phyloP scores from a whole-genome alignment of 2,888 invertebrate genomes.

The Lottia scabra region DNA sequence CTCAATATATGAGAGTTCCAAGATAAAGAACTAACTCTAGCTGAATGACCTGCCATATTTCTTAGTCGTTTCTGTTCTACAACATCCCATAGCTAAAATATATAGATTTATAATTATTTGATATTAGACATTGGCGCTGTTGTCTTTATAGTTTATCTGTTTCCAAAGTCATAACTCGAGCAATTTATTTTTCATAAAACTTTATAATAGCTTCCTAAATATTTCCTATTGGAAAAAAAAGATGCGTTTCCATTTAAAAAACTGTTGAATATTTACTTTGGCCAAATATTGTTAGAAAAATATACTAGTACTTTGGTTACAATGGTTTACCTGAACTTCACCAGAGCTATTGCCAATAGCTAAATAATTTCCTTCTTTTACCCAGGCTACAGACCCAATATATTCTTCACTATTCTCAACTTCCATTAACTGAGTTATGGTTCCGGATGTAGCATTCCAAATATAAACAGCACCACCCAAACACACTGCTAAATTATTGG shows the following conservation, averaged over 20 bases:
- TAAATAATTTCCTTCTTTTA: constrained; percentile 81
- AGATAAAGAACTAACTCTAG: constrained; percentile 86
- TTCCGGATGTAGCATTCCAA: constrained; percentile 88
- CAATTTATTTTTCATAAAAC: no score
- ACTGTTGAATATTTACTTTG: no score
- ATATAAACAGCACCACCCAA: constrained; percentile 87
- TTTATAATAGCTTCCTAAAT: neutral
- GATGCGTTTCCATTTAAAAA: no score
- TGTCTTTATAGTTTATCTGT: neutral
- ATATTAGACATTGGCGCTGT: neutral
- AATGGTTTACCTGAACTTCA: constrained; percentile 79
- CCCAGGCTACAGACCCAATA: constrained; percentile 81
- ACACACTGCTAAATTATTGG: constrained; percentile 93
- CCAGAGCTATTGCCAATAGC: constrained; percentile 91
- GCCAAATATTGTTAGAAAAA: no score
- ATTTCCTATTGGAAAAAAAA: neutral
- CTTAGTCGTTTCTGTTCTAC: constrained; percentile 81
- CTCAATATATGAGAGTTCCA: constrained; percentile 88
- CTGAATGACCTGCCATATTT: constrained; percentile 88
- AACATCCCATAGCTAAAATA: constrained; percentile 87
- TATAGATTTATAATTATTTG: constrained; percentile 2
- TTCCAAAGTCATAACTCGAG: neutral
- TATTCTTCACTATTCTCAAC: constrained; percentile 77
- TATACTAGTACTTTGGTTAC: no score
- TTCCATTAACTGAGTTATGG: constrained; percentile 80